Evolutionary conservation across 2,888 invertebrate genomes (phyloP), one percentile per base, ranked within the genome.

Genomic region (Fragum sueziense): DNA sequence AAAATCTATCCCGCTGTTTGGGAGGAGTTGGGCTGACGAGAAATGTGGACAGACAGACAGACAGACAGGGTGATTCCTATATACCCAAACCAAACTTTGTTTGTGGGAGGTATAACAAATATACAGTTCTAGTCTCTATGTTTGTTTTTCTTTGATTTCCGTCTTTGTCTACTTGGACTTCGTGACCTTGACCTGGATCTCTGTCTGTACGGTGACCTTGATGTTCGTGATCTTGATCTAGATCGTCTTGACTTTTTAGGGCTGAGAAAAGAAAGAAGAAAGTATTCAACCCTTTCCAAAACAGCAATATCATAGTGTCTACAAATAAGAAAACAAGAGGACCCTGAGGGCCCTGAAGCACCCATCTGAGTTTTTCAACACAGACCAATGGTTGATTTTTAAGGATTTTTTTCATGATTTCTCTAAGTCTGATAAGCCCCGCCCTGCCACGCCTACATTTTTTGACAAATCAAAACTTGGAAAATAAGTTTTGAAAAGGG

Each of bases 121-220:
- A 47, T 47, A 47, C 14, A 11, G 1, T 33, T 61, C 41, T 62
- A 84, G 25, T 84, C 80, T 65, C 76, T 62, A 54, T 79, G 84
- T 65, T 84, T 84, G 74, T 59, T 80, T 57, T 84, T 80, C 70
- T 84, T 84, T 22, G 79, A 84, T 74, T 84, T 84, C 33, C 84
- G 51, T 69, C 84, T 57, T 29, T 80, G 80, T 71, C 78, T 57
- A 57, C 74, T 71, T 25, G 70, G 76, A 74, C 79, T 80, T 37
- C 84, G 51, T 76, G 84, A 80, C 69, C 76, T 72, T 70, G 84
- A 80, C 62, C 76, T 72, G 70, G 80, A 84, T 70, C 79, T n/a
- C n/a, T n/a, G 76, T 74, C 76, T 73, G 51, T 76, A 65, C 6
- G 70, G 80, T 68, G 84, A 83, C 72, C 79, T 72, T 80, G 80